Evolutionary conservation across 1,140 invertebrate genomes (phyloP).

Genomic region (Drosophila saltans): DNA sequence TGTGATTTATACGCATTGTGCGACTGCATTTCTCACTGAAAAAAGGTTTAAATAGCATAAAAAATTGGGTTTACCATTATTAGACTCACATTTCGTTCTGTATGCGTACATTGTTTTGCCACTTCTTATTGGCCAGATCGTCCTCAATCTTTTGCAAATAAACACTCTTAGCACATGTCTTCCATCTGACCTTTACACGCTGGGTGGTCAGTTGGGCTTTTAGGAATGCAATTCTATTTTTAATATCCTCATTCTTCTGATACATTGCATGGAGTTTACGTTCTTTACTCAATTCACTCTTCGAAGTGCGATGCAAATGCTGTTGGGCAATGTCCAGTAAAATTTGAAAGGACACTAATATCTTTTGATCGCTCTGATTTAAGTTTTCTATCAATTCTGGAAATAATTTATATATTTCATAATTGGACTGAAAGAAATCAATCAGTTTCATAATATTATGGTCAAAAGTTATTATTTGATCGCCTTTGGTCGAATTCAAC

Average conservation of each 20-base stretch:
- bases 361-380: slow-evolving; percentile 24
- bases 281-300: slow-evolving; percentile 56
- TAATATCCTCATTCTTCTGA: slow-evolving; percentile 43
- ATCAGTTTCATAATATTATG: slow-evolving; percentile 41
- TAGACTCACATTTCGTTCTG: slow-evolving; percentile 65
- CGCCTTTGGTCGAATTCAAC: background rate
- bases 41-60: background rate
- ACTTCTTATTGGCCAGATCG: slow-evolving; percentile 61
- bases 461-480: slow-evolving; percentile 35
- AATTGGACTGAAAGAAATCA: slow-evolving; percentile 53
- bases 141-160: slow-evolving; percentile 50
- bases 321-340: slow-evolving; percentile 43
- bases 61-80: too few relatives aligned
- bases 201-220: slow-evolving; percentile 33
- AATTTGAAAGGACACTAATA: slow-evolving; percentile 48
- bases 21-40: slow-evolving; percentile 49
- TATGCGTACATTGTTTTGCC: slow-evolving; percentile 64
- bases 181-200: slow-evolving; percentile 46
- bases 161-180: slow-evolving; percentile 40
- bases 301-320: slow-evolving; percentile 51
- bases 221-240: slow-evolving; percentile 25
- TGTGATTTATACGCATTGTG: slow-evolving; percentile 41
- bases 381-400: slow-evolving; percentile 33
- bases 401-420: slow-evolving; percentile 40
- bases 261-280: slow-evolving; percentile 54